These are phyloP conservation scores for Ethmia dodecea DNA, from an alignment of 2,888 invertebrate genomes.

Conservation along the genomic window DNA sequence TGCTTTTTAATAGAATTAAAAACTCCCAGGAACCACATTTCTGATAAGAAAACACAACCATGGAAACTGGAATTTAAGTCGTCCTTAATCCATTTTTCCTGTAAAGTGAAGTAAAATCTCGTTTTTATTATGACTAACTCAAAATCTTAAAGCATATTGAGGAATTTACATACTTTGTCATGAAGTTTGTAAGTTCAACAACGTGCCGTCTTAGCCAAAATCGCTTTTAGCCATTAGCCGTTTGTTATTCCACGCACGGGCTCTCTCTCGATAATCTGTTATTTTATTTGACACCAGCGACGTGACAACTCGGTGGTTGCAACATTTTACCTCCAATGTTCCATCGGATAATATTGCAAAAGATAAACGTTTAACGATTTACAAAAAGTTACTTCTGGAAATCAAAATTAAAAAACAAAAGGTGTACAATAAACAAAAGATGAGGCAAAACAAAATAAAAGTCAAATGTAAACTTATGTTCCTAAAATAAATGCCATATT, in stretches of 20 bases:
- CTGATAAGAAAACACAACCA: too few species aligned
- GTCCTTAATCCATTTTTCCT: too few species aligned
- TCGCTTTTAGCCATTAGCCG: constrained; percentile 36
- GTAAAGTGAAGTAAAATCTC: constrained; percentile 13
- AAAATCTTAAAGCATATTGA: constrained; percentile 28
- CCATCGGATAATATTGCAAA: constrained; percentile 20
- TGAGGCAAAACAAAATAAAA: too few species aligned
- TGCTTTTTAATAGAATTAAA: too few species aligned
- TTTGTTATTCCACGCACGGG: constrained; percentile 45
- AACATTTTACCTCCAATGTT: constrained; percentile 35
- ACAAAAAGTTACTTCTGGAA: constrained; percentile 12
- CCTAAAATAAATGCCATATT: too few species aligned
- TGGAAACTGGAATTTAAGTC: too few species aligned
- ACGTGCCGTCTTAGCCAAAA: constrained; percentile 33
- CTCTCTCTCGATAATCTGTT: constrained; percentile 49
- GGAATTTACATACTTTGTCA: constrained; percentile 38
- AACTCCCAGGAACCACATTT: too few species aligned
- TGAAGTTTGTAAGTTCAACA: constrained; percentile 35
- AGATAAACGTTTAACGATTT: constrained; percentile 18
- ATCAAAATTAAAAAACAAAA: not conserved
- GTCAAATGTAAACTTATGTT: too few species aligned
- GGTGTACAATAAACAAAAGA: not conserved
- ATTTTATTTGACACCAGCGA: constrained; percentile 48
- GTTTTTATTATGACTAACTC: constrained; percentile 14
- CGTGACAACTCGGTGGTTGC: constrained; percentile 37